These are phyloP conservation scores for Laspeyria flexula DNA, from an alignment of 2,888 invertebrate species.

Conservation along the genomic window DNA sequence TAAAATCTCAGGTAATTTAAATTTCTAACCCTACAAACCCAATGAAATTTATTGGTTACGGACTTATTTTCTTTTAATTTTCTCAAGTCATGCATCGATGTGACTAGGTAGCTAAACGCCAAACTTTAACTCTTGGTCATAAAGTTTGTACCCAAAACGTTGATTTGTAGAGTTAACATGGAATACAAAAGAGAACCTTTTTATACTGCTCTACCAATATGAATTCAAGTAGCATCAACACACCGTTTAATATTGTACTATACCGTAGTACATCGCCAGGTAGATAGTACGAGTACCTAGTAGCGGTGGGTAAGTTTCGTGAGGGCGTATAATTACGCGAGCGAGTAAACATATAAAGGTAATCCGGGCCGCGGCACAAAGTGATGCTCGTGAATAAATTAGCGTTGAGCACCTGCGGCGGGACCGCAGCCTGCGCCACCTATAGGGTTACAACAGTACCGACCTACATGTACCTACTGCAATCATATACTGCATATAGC, in stretches of 20 bases:
- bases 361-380: constrained; percentile 84
- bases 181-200: too few species aligned
- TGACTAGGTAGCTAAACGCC: too few species aligned
- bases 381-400: constrained; percentile 84
- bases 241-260: constrained; percentile 1
- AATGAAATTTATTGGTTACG: too few species aligned
- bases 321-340: constrained; percentile 84
- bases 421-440: constrained; percentile 62
- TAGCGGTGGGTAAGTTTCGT: constrained; percentile 71
- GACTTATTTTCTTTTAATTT: too few species aligned
- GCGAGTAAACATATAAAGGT: constrained; percentile 85
- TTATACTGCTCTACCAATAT: too few species aligned
- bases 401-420: constrained; percentile 76
- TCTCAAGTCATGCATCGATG: too few species aligned
- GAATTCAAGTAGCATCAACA: neutral
- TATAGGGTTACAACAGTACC: constrained; percentile 53
- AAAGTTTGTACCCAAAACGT: too few species aligned
- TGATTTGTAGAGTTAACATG: too few species aligned
- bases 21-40: too few species aligned
- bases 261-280: constrained; percentile 16
- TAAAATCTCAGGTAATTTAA: too few species aligned
- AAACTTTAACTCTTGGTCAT: too few species aligned
- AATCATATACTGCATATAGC: neutral
- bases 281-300: constrained; percentile 16
- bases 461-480: constrained; percentile 2